Conservation (phyloP, 2,113 vertebrate genomes). For the Boleophthalmus pectinirostris region DNA sequence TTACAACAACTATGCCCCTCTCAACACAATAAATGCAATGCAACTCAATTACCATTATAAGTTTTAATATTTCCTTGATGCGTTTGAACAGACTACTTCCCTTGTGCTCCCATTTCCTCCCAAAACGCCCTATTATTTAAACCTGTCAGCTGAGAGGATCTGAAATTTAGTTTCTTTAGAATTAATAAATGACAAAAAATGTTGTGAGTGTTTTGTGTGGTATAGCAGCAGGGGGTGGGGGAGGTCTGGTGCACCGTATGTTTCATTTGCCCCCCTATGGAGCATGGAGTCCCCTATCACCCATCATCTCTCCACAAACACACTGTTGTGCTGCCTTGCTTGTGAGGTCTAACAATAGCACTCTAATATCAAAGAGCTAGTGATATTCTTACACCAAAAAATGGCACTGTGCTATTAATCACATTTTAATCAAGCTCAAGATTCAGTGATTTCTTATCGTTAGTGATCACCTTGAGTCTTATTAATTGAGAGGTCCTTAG, state of each 20-base stretch:
- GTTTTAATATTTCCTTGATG: conserved; percentile 25
- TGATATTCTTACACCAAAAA: background rate
- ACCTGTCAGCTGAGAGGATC: conserved; percentile 44
- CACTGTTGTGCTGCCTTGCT: conserved; percentile 17
- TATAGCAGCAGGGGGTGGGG: conserved; percentile 17
- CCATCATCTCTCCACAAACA: conserved; percentile 52
- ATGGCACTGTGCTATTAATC: background rate
- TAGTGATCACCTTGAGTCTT: background rate
- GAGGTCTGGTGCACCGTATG: conserved; percentile 64
- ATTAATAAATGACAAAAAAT: conserved; percentile 52
- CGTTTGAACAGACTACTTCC: conserved; percentile 36
- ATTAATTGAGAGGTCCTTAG: no score
- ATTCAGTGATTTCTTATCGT: background rate
- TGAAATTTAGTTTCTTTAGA: conserved; percentile 41
- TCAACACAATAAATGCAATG: background rate
- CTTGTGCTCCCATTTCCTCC: conserved; percentile 35
- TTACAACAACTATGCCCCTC: background rate
- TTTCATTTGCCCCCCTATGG: conserved; percentile 64
- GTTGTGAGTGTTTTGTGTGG: conserved; percentile 27
- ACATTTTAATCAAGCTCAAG: background rate
- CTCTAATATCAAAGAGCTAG: background rate
- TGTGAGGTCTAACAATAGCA: conserved; percentile 12
- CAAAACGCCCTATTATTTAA: conserved; percentile 53
- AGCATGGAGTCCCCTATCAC: conserved; percentile 41
- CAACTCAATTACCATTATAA: conserved; percentile 3